Base-by-base conservation (phyloP, 1,140 invertebrate species). In the Charaxes varanes region DNA sequence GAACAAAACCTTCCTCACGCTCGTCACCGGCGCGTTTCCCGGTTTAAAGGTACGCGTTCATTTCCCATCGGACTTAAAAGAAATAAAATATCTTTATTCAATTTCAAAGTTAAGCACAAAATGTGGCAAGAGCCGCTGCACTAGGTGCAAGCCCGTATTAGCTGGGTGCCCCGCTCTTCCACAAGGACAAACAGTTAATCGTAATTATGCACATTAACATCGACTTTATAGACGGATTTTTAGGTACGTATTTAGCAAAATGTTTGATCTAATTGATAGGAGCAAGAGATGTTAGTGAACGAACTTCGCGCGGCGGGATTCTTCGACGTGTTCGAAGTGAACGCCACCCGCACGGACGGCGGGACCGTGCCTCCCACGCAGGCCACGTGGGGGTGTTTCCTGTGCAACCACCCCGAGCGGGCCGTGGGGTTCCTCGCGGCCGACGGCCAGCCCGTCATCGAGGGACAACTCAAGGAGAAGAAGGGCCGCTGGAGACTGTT, bases 381-480 rank as follows among this genome's bases (percentile, higher is more conserved):
- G 92, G 63, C 63, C 33, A 60, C 72, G 1, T 96, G 94, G 94
- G 91, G 91, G 12, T 97, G 94, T 79, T 96, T 96, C 74, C 86
- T 95, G 36, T 98, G 96, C 74, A 94, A 94, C 67, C 93, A 96
- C 83, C 95, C 95, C 1, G 95, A 97, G 62, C 88, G 92, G 63
- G 93, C 94, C 7, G 87, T 90, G 10, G 92, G 91, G 3, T 94
- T 96, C 69, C 80, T 96, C 8, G 88, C 92, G 59, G 91, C 87
- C 6, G 88, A 90, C 58, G 88, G 89, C 23, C 86, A 89, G 65
- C 92, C 92, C 27, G 91, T 94, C 40, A 93, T 95, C 41, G 90
- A 97, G 86, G 96, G 96, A 1, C 94, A 95, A 72, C 79, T 98
- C 8, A 97, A 97, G 84, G 96, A 98, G 85, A 97, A 97, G 84